Base-by-base conservation (phyloP, 2,888 invertebrate species). In the Drosophila subsilvestris region DNA sequence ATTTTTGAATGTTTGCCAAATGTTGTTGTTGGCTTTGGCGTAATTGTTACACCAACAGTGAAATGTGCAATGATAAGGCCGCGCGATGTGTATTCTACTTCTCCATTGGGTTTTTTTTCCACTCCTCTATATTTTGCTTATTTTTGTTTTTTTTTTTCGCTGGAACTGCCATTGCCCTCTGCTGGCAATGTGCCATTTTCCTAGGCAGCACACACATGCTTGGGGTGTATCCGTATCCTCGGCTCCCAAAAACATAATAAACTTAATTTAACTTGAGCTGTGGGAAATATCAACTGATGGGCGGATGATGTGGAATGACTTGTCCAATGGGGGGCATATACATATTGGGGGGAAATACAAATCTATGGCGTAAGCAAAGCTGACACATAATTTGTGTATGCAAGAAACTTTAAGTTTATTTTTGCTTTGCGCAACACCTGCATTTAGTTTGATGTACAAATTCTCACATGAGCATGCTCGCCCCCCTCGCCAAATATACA, bases 41-140 rank as follows among this genome's bases (percentile, higher is more conserved):
- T 85, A 87, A 87, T 85, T 85, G 87, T 85, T 85, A 85, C 85
- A 87, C 79, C 78, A 87, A 85, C 85, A 87, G 74, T 75, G 76
- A 87, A 85, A 85, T 85, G 87, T 85, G 80, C 79, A 80, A 86
- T 84, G 84, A 85, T 85, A 85, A 85, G 85, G 79, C 74, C 74
- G 44, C 74, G 44, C 80, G 69, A 62, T 80, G 79, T 76, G 76
- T 83, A 61, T 74, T 58, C 61, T 57, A 67, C 77, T 55, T 67
- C 70, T 69, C 79, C 72, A 73, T 83, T n/a, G 32, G 45, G 37
- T 50, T 65, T 82, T 76, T 72, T 55, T 25, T 0, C 20, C 20
- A 67, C 50, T 69, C 55, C 49, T 32, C n/a, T 57, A 65, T 43
- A 56, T 62, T 50, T 67, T 60, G 25, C 32, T 57, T 63, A 22